Base-by-base conservation (phyloP, 2,797 vertebrate genomes). In the Microcaecilia unicolor region DNA sequence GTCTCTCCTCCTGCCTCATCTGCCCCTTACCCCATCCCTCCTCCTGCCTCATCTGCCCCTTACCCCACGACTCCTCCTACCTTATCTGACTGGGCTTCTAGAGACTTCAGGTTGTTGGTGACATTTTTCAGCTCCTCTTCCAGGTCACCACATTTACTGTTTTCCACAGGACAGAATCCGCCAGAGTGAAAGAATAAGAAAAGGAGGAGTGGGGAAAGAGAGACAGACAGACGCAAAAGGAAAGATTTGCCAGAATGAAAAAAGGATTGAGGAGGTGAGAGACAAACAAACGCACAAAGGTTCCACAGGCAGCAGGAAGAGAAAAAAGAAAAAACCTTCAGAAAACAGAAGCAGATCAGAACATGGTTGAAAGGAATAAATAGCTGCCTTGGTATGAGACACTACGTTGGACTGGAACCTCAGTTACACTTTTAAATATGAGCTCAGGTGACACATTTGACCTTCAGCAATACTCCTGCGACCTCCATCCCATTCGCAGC, bases 41-140 rank as follows among this genome's bases (percentile, higher is more conserved):
- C 6, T 18, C 27, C 36, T 17, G 44, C 42, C 34, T 44, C 42
- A n/a, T n/a, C n/a, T n/a, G n/a, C n/a, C n/a, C 23, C 44, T 44
- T 17, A 44, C 15, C 10, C 28, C 29, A 7, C 33, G 52, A 19
- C 34, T 24, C 3, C 41, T 19, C 76, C 70, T 90, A 91, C 88
- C 88, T 91, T 90, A 58, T 98, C 94, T 17, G 93, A 78, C 81
- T 98, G 92, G 46, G 94, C 94, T 57, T 97, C 94, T 86, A 98
- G 71, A 39, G 95, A 98, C 88, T 98, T 98, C 86, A 97, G 70
- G 88, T 93, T 97, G 92, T 97, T 98, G 89, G 95, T 93, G 84
- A 98, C 92, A 90, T 97, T 98, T 93, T 97, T 98, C 90, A 98
- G 83, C 67, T 98, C 95, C 65, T 98, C 94, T 70, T 98, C 94